Evolutionary conservation across 2,888 invertebrate species (phyloP).

Genomic region (Agrotis puta): DNA sequence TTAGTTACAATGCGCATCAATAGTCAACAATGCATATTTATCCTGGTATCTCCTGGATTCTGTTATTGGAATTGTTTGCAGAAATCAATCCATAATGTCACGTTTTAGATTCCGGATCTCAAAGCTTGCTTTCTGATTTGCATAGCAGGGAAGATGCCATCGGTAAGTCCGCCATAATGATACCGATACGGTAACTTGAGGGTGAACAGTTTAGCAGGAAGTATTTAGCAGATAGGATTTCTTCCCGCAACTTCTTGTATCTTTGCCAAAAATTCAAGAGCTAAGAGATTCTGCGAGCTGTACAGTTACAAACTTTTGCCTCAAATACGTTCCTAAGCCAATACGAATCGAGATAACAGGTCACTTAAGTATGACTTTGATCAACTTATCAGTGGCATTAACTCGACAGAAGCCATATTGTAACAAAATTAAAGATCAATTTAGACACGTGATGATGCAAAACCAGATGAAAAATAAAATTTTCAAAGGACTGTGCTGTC

Average conservation of each 20-base stretch:
- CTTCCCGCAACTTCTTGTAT: not conserved
- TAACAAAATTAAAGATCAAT: too few relatives aligned
- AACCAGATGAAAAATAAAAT: too few relatives aligned
- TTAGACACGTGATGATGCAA: too few relatives aligned
- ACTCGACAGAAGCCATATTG: too few relatives aligned
- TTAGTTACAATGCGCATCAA: not conserved
- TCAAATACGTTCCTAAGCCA: too few relatives aligned
- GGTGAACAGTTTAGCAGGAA: not conserved
- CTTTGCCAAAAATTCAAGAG: too few relatives aligned
- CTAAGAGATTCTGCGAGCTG: too few relatives aligned
- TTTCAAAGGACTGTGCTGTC: too few relatives aligned
- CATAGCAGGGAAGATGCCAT: not conserved
- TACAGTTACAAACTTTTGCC: too few relatives aligned
- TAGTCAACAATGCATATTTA: not conserved
- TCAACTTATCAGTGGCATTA: too few relatives aligned
- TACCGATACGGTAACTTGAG: not conserved
- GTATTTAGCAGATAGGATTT: not conserved
- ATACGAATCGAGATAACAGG: too few relatives aligned
- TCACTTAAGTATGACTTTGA: too few relatives aligned
- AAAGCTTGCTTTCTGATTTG: not conserved
- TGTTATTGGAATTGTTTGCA: not conserved
- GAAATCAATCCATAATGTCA: not conserved
- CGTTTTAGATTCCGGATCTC: not conserved
- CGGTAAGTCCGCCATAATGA: not conserved
- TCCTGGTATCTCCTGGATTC: not conserved